Evolutionary conservation across 2,888 invertebrate species (phyloP), one percentile per base, ranked within the genome.

Genomic region (Neoaliturus tenellus): DNA sequence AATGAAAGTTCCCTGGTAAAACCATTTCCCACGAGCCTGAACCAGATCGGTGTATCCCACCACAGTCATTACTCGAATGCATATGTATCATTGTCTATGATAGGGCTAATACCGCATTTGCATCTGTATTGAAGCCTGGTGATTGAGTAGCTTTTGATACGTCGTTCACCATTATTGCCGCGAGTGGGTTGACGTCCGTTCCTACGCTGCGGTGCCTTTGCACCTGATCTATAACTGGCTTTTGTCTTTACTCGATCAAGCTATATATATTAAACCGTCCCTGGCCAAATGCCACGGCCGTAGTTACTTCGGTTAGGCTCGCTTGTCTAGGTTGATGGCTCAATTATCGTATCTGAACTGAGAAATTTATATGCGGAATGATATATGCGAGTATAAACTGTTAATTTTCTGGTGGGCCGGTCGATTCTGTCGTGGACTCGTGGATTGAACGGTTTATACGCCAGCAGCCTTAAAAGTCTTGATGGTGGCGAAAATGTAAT

Each of bases 81-180:
- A 73, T 73, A 73, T 73, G 71, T 73, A 73, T 33, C 71, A 41
- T n/a, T 73, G 71, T 33, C 41, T 39, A 23, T n/a, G 31, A 35
- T 41, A 73, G 71, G 5, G 23, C 39, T 41, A 73, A 41, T 41
- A 20, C 2, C 41, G 41, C 5, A 73, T 73, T 73, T 73, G 71
- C 71, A 73, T 73, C 20, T 20, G 71, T 73, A 73, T 41, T 41
- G 71, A 41, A 73, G 71, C 41, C 20, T 33, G 23, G 25, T 73
- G 71, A 73, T 73, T 39, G 41, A 73, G 71, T 73, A 41, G 71
- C 41, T 41, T 73, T 73, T 41, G 41, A 73, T 73, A 73, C 20
- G 71, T 73, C 71, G 20, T 73, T 73, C 71, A 41, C 41, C 41
- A 69, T 69, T 33, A 69, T 69, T 69, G 62, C 62, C n/a, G 55